Evolutionary conservation across 2,113 vertebrate species (phyloP), one percentile per base, ranked within the genome.

Genomic region (Mellivora capensis): DNA sequence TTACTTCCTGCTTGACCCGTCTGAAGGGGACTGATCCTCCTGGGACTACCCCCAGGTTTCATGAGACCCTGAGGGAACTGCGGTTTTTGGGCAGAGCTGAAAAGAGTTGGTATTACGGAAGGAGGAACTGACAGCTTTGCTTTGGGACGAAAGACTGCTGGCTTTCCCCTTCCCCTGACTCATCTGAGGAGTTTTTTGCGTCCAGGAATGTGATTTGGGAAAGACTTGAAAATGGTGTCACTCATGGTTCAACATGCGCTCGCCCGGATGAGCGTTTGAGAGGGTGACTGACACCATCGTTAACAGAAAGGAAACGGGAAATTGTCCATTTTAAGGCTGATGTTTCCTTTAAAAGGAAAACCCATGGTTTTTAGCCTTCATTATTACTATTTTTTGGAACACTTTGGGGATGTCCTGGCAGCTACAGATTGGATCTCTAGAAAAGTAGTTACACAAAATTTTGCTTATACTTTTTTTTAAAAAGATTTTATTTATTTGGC

Each of bases 1-100:
- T 72, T 83, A 54, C 64, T 97, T 97, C 87, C 97, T 96, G 77
- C 52, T 85, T 90, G 91, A 62, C 87, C 31, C 62, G 29, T 80
- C 62, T 39, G 23, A 57, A 92, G 85, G 88, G 83, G 72, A 69
- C 9, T 31, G 21, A 71, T 64, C 71, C 44, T 96, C 84, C 93
- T 85, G 71, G 93, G 96, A 95, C 72, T 2, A 9, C 8, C 34
- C 3, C 0, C 7, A 1, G 47, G 79, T 74, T 47, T 62, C 64
- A 37, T 0, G 61, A 39, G 44, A 47, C 72, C 49, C 47, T 25
- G 6, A 64, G 37, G 54, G 85, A 37, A 29, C 0, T 29, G 31
- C 1, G 18, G 21, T 18, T 90, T 25, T 6, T 37, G 39, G 42
- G 37, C 4, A 84, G 61, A 49, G 49, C 7, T 7, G 7, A 47